A percentile compares a stretch with the other conserved stretches of the same genome.
phyloP scores from a whole-genome alignment of 1,140 invertebrate genomes.

The Alviniconcha marisindica region DNA sequence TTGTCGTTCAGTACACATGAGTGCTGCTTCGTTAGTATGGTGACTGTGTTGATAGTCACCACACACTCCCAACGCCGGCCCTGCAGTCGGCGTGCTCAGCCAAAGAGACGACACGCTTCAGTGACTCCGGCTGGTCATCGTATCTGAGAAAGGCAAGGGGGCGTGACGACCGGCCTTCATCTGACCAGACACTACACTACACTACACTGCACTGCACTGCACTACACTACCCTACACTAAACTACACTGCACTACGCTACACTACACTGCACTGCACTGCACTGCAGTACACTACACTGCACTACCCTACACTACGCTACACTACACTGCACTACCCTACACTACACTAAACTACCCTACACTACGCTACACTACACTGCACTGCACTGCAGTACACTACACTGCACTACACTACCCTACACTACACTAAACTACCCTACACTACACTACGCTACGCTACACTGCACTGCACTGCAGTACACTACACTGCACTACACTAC shows the following conservation, averaged over 20 bases:
- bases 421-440: constrained; percentile 29
- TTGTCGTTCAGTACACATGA: too few relatives aligned
- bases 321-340: constrained; percentile 9
- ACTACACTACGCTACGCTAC: constrained; percentile 28
- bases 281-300: neutral
- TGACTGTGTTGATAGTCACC: too few relatives aligned
- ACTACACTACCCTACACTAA: neutral
- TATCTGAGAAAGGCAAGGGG: too few relatives aligned
- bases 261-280: too few relatives aligned
- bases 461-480: constrained; percentile 19
- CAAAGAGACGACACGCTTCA: too few relatives aligned
- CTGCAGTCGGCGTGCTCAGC: too few relatives aligned
- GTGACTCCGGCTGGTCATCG: too few relatives aligned
- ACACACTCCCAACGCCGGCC: too few relatives aligned
- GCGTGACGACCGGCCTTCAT: too few relatives aligned
- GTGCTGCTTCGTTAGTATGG: too few relatives aligned
- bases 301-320: constrained; percentile 24
- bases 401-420: constrained; percentile 13
- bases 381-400: constrained; percentile 14
- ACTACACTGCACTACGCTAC: too few relatives aligned
- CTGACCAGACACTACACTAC: too few relatives aligned
- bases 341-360: constrained; percentile 20
- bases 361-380: constrained; percentile 17
- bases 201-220: constrained; percentile 2
- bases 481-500: constrained; percentile 27